Evolutionary conservation across 1,140 invertebrate genomes (phyloP).

Genomic region (Triops longicaudatus): DNA sequence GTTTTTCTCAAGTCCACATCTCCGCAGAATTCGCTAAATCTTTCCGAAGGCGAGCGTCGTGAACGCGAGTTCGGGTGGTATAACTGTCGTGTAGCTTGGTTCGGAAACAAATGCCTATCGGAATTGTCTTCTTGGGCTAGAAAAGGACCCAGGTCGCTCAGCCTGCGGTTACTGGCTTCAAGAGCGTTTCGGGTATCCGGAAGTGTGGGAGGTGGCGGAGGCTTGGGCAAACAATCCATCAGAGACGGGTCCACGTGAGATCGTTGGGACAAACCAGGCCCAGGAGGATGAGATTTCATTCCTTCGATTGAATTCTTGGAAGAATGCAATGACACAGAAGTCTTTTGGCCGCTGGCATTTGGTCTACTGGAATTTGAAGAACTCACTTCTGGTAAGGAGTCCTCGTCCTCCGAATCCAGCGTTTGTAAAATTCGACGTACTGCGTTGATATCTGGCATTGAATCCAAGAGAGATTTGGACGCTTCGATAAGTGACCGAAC

Average conservation of each 20-base stretch:
- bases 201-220: not conserved
- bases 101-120: too few species aligned
- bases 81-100: too few species aligned
- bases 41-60: too few species aligned
- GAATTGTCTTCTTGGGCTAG: too few species aligned
- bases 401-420: not conserved
- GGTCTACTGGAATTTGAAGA: not conserved
- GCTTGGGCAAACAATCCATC: not conserved
- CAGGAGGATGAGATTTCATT: not conserved
- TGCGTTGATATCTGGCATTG: not conserved
- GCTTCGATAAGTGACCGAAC: not conserved
- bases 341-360: not conserved
- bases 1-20: not conserved
- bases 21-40: not conserved
- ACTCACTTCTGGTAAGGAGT: not conserved
- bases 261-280: not conserved
- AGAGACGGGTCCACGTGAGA: not conserved
- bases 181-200: too few species aligned
- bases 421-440: not conserved
- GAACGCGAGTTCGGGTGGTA: too few species aligned
- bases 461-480: not conserved
- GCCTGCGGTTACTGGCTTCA: too few species aligned
- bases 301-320: not conserved
- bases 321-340: not conserved
- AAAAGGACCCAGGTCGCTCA: too few species aligned